Conservation (phyloP, 1,140 invertebrate genomes). For the Trypoxylus dichotomus region DNA sequence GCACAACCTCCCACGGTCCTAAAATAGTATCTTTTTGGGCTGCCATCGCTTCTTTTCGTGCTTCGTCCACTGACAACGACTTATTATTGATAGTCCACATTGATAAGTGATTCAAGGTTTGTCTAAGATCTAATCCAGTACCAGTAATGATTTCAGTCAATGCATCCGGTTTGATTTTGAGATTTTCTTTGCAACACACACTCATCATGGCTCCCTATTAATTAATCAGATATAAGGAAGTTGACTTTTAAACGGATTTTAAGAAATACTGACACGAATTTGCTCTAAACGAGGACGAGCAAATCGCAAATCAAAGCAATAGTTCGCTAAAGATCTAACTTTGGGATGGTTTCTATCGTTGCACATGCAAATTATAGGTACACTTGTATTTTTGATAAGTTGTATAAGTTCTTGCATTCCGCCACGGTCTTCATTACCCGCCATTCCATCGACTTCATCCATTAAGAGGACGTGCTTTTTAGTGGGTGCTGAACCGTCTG, state of each 20-base stretch:
- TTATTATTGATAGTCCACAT: constrained; percentile 69
- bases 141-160: constrained; percentile 83
- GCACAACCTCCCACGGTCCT: constrained; percentile 92
- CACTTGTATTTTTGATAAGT: constrained; percentile 86
- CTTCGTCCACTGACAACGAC: constrained; percentile 55
- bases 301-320: constrained; percentile 93
- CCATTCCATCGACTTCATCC: constrained; percentile 99
- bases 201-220: constrained; percentile 81
- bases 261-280: constrained; percentile 70
- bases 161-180: constrained; percentile 77
- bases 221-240: neutral
- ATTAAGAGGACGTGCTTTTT: constrained; percentile 91
- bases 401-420: constrained; percentile 93
- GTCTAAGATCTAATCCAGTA: constrained; percentile 91
- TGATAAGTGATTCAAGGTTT: constrained; percentile 87
- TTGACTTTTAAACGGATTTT: neutral
- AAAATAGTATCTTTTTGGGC: constrained; percentile 83
- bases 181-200: constrained; percentile 88
- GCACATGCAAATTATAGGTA: constrained; percentile 98
- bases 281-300: constrained; percentile 82
- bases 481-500: constrained; percentile 39
- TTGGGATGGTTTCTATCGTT: constrained; percentile 95
- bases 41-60: constrained; percentile 59
- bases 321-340: constrained; percentile 89
- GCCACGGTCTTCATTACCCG: constrained; percentile 97